Evolutionary conservation across 2,797 vertebrate genomes (phyloP).

Genomic region (Orientallactaga sibirica): DNA sequence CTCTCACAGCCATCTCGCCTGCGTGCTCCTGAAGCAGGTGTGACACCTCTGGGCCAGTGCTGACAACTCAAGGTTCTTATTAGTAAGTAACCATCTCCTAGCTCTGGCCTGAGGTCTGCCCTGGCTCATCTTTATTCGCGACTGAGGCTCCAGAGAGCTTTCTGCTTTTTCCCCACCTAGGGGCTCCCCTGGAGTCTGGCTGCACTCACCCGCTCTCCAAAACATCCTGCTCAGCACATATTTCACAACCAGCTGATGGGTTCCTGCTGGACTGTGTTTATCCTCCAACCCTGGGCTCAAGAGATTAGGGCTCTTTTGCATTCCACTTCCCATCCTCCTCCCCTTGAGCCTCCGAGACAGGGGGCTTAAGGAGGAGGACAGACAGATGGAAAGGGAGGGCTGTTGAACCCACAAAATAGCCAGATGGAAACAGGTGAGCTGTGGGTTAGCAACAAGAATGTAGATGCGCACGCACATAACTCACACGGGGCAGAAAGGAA

Average conservation of each 20-base stretch:
- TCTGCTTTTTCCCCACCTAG: constrained; percentile 7
- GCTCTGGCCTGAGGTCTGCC: background rate
- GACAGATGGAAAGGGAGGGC: constrained; percentile 7
- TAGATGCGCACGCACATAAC: background rate
- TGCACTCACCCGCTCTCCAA: background rate
- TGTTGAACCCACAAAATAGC: background rate
- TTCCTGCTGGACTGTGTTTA: constrained; percentile 73
- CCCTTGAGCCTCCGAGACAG: background rate
- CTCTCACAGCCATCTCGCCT: background rate
- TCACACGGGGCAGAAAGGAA: constrained; percentile 3
- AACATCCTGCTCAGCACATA: constrained; percentile 49
- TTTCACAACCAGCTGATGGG: constrained; percentile 64
- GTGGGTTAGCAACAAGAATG: background rate
- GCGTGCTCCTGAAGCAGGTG: background rate
- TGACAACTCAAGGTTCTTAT: constrained; percentile 51
- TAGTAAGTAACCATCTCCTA: background rate
- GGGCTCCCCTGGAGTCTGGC: constrained; percentile 60
- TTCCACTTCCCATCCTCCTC: constrained; percentile 37
- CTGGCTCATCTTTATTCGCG: constrained; percentile 33
- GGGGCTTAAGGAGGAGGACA: background rate
- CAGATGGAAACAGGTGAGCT: constrained; percentile 56
- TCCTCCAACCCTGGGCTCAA: constrained; percentile 46
- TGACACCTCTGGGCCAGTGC: background rate
- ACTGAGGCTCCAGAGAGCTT: background rate
- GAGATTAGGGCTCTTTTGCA: constrained; percentile 45